phyloP scores from a whole-genome alignment of 2,113 vertebrate genomes.

The Clarias magur region DNA sequence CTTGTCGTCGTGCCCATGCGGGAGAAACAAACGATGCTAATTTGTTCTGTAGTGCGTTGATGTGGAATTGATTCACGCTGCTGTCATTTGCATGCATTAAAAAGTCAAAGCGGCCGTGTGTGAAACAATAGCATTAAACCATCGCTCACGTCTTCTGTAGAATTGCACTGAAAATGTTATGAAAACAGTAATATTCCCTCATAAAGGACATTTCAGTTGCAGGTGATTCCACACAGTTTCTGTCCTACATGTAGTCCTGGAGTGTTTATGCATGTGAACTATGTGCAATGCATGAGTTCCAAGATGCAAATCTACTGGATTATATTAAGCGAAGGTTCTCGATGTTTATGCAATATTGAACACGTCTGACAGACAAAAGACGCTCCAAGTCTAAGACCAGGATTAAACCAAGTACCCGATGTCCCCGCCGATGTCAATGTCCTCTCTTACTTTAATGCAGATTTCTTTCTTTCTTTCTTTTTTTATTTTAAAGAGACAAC shows the following conservation, averaged over 20 bases:
- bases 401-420: neutral
- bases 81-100: constrained; percentile 32
- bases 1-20: neutral
- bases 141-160: neutral
- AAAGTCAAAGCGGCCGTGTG: constrained; percentile 38
- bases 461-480: neutral
- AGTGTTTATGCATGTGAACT: neutral
- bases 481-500: neutral
- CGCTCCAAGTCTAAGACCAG: neutral
- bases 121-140: neutral
- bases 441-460: neutral
- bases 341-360: neutral
- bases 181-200: neutral
- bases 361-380: neutral
- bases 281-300: neutral
- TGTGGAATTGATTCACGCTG: constrained; percentile 36
- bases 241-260: neutral
- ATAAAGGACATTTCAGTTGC: neutral
- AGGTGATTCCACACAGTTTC: neutral
- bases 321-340: neutral
- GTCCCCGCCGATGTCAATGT: no score
- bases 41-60: neutral
- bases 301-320: neutral
- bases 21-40: neutral
- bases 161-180: neutral